Base-by-base conservation (phyloP, 2,888 invertebrate species). In the Lasioglossum malachurum region DNA sequence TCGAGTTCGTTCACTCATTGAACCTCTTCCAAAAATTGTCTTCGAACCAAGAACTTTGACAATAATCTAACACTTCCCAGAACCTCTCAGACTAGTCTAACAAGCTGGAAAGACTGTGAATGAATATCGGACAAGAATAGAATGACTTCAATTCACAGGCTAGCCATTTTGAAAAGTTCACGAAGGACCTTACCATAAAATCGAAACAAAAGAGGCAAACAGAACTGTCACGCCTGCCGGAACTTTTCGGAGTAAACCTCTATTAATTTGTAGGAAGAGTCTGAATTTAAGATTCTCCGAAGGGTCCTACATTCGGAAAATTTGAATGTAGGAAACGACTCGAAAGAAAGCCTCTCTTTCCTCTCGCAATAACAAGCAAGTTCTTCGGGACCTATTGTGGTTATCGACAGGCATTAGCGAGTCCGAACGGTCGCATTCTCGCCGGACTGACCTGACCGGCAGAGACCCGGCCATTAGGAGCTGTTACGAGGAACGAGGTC, bases 381-480 rank as follows among this genome's bases (percentile, higher is more conserved):
- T 16, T 31, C 31, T 64, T 31, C 31, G 5, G 64, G 31, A 31
- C 16, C 7, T 8, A 31, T 64, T 64, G 64, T 64, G 64, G 64
- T 64, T 64, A 75, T 75, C 82, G 71, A 53, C 53, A 49, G 71
- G 75, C 60, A 64, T 88, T 80, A 83, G 46, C 27, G n/a, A 57
- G 71, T 46, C 27, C 12, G 44, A 31, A 49, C 71, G 81, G 71
- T 74, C n/a, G 78, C 72, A 46, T 84, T 78, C 88, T 71, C 73
- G 73, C 80, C 71, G 67, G 74, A 77, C 27, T 46, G 83, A 74
- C 53, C 78, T 71, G 83, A 41, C 67, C 73, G 16, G 77, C n/a
- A 23, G 53, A 27, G 53, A 41, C 23, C 44, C 64, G n/a, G 49
- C 78, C 78, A 71, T 82, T 76, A 72, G 72, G 57, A 67, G 76